Conservation (phyloP, 2,797 vertebrate genomes). For the Notoglanidium macrostoma region DNA sequence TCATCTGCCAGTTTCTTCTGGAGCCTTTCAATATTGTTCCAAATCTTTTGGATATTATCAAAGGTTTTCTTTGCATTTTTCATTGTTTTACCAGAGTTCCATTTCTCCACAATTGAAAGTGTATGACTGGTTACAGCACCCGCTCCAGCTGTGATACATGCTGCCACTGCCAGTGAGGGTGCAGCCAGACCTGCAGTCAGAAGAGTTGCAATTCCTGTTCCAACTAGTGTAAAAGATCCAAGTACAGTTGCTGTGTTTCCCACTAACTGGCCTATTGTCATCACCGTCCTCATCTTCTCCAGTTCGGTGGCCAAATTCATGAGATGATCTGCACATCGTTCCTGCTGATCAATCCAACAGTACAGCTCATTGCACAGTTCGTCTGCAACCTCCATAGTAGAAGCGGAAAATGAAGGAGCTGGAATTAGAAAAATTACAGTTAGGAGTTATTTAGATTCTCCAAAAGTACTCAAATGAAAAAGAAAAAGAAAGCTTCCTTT, state of each 20-base stretch:
- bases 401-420: background rate
- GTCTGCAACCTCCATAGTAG: background rate
- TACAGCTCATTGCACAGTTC: background rate
- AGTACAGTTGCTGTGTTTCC: slow-evolving; percentile 4
- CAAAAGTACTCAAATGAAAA: background rate
- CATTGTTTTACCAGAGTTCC: background rate
- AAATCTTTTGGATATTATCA: background rate
- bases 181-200: slow-evolving; percentile 13
- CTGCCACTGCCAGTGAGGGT: background rate
- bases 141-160: background rate
- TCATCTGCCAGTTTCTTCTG: background rate
- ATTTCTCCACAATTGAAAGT: background rate
- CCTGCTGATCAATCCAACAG: background rate
- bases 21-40: background rate
- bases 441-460: background rate
- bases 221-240: background rate
- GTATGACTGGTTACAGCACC: background rate
- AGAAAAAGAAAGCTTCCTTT: no score
- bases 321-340: background rate
- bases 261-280: background rate
- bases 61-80: background rate
- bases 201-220: background rate
- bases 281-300: background rate
- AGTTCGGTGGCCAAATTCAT: background rate
- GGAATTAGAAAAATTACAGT: background rate